Evolutionary conservation across 1,140 invertebrate genomes (phyloP), one percentile per base, ranked within the genome.

Genomic region (Palaemon carinicauda): DNA sequence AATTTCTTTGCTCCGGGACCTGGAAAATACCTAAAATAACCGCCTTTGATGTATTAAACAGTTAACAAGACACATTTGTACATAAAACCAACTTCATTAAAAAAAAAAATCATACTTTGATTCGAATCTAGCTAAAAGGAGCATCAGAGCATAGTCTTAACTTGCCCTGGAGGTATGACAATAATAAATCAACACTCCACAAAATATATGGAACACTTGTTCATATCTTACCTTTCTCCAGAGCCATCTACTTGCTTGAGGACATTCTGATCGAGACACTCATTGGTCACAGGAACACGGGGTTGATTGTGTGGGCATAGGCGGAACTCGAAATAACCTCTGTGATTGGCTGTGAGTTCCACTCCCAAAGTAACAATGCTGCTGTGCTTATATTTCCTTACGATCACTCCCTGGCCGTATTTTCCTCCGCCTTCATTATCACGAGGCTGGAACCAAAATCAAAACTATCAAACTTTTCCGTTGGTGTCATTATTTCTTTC

Each of bases 261-360:
- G 0, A 96, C 89, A 90, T 96, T 91, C 88, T 94, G 91, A 90
- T 97, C 95, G 31, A 97, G 92, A 89, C 96, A 97, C 0, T 94
- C 93, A 90, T 97, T 95, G 1, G 93, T 94, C n/a, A 91, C 69
- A 10, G 92, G 90, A 52, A 80, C 87, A 90, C 91, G 53, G 53
- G 91, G 82, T 91, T 92, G 91, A 52, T 92, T 93, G 90, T 94
- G 93, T 0, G 96, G 94, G 90, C 97, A 98, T 0, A 97, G 90
- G 82, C 95, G 93, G 91, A 98, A 98, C 90, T 98, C 96, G 90
- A 98, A 98, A 91, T 94, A 97, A 14, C 97, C 97, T 88, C 94
- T 93, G 91, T 97, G 96, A 89, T 92, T 92, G 21, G 91, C 90
- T 5, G 91, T 92, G 21, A 92, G 88, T 33, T 92, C 90, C 94